phyloP scores from a whole-genome alignment of 2,113 vertebrate species.

The Chinchilla lanigera region DNA sequence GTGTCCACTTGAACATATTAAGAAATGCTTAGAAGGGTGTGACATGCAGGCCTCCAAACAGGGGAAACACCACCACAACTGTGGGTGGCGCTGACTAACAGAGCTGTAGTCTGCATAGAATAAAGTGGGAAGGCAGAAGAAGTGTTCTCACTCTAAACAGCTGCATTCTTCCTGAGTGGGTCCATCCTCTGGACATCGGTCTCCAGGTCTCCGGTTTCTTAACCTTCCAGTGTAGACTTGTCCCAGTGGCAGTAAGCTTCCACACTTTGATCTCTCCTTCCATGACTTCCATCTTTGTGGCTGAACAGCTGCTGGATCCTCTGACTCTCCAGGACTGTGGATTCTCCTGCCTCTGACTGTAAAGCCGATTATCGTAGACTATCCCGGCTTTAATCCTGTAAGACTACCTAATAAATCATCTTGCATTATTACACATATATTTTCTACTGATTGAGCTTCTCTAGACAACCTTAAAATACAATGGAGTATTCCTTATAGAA shows the following conservation, averaged over 20 bases:
- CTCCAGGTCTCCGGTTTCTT: neutral
- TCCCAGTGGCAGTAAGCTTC: neutral
- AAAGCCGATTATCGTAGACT: neutral
- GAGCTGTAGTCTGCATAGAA: neutral
- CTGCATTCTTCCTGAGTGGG: neutral
- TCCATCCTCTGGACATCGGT: neutral
- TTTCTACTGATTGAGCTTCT: neutral
- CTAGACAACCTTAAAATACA: neutral
- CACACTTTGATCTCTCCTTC: neutral
- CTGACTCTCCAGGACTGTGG: neutral
- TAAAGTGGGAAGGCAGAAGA: neutral
- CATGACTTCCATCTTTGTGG: neutral
- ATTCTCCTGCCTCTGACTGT: neutral
- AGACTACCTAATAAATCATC: neutral
- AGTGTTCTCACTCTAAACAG: neutral
- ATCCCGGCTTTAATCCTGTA: neutral
- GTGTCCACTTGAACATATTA: neutral
- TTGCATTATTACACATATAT: neutral
- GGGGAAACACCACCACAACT: neutral
- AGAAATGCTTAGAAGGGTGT: neutral
- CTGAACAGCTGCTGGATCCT: neutral
- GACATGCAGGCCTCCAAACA: neutral
- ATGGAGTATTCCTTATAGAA: neutral
- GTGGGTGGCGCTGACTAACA: neutral
- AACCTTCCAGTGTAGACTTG: neutral